Percentiles rank a stretch among this genome's conserved stretches.
Conservation (phyloP, 2,888 invertebrate genomes). For the Fragum fragum region DNA sequence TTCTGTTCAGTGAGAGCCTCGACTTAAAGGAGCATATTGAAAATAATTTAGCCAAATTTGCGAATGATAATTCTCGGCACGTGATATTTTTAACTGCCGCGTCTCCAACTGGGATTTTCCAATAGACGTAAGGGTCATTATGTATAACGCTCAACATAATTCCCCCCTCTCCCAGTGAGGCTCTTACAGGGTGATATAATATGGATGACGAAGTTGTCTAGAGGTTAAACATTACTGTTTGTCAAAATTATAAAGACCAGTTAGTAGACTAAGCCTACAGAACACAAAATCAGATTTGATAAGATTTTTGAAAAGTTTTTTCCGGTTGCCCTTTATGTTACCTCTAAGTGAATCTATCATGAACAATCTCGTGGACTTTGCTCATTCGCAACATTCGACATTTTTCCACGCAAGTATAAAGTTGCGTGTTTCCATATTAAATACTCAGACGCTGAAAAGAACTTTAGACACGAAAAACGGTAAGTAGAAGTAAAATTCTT, state of each 20-base stretch:
- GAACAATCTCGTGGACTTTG: slow-evolving; percentile 17
- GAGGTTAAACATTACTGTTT: too few species aligned
- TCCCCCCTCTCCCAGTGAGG: neutral
- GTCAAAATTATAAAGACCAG: too few species aligned
- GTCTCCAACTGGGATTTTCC: neutral
- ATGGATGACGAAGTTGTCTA: too few species aligned
- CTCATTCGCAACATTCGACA: neutral
- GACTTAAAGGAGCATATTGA: too few species aligned
- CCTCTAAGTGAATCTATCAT: neutral
- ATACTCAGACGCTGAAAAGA: neutral
- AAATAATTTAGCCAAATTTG: too few species aligned
- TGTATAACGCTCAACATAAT: neutral
- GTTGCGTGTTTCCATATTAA: neutral
- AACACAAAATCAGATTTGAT: too few species aligned
- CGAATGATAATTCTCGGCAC: too few species aligned
- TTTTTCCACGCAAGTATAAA: neutral
- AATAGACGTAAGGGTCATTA: neutral
- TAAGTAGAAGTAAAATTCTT: too few species aligned
- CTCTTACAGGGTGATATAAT: too few species aligned
- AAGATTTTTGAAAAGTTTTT: too few species aligned
- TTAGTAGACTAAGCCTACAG: too few species aligned
- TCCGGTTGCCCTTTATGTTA: neutral
- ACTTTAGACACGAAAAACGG: neutral
- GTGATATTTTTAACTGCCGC: neutral
- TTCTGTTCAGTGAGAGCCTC: too few species aligned